phyloP scores from a whole-genome alignment of 2,113 vertebrate species.

The Lophura nycthemera region DNA sequence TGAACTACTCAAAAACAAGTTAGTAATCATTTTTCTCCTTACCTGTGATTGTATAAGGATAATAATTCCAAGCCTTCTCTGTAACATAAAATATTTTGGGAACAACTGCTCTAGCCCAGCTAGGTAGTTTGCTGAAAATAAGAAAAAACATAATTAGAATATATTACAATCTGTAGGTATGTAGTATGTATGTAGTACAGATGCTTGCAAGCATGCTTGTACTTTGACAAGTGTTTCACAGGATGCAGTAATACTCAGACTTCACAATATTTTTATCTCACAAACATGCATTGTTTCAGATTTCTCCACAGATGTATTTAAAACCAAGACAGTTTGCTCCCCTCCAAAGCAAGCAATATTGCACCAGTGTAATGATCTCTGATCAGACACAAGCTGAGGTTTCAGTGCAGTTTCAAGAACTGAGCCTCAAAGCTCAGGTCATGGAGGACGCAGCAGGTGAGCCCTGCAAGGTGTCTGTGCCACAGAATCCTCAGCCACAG shows the following conservation, averaged over 20 bases:
- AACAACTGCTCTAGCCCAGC: conserved; percentile 97
- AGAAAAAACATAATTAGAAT: conserved; percentile 1
- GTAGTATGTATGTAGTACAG: neutral
- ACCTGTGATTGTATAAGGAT: conserved; percentile 98
- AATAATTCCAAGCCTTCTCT: conserved; percentile 99
- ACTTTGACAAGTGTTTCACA: neutral
- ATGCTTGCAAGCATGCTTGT: neutral
- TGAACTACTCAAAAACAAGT: neutral
- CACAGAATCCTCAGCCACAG: neutral
- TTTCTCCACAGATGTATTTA: fast-evolving
- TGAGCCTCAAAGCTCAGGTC: neutral
- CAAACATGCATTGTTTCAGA: neutral
- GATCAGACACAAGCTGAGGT: neutral
- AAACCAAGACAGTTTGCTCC: neutral
- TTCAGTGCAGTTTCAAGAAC: neutral
- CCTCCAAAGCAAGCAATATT: fast-evolving
- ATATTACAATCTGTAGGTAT: neutral
- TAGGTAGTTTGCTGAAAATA: conserved; percentile 92
- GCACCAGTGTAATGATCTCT: neutral
- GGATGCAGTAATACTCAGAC: neutral
- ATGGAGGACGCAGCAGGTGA: neutral
- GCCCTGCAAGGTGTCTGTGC: neutral
- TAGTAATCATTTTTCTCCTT: conserved; percentile 42
- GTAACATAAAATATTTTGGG: conserved; percentile 99
- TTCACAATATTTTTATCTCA: neutral